phyloP scores from a whole-genome alignment of 2,888 invertebrate genomes.

The Panorpa germanica region DNA sequence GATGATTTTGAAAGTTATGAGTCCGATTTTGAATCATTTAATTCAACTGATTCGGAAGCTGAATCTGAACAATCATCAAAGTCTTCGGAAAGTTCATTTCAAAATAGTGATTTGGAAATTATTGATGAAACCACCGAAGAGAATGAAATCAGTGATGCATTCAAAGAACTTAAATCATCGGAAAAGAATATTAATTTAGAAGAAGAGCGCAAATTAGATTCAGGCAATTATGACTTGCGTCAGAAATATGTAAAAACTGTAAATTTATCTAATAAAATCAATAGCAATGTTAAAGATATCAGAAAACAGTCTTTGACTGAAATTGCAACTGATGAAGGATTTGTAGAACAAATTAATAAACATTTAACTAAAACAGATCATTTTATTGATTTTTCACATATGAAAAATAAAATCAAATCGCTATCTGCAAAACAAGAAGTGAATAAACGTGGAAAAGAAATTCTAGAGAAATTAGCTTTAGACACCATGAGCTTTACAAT shows the following conservation, averaged over 20 bases:
- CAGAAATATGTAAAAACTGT: conserved; percentile 17
- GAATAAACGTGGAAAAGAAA: conserved; percentile 31
- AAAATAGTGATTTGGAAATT: conserved; percentile 6
- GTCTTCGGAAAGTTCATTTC: conserved; percentile 1
- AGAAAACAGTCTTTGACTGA: too few relatives aligned
- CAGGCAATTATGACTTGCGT: conserved; percentile 34
- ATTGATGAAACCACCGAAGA: conserved; percentile 13
- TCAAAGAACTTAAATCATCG: conserved; percentile 21
- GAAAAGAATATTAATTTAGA: too few relatives aligned
- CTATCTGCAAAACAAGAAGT: conserved; percentile 10
- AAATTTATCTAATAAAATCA: conserved; percentile 12
- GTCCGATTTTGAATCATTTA: conserved; percentile 30
- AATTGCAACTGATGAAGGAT: conserved; percentile 29
- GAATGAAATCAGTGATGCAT: conserved; percentile 20
- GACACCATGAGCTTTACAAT: conserved; percentile 42
- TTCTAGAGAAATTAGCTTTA: conserved; percentile 49
- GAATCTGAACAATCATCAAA: conserved; percentile 16
- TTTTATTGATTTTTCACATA: conserved; percentile 22
- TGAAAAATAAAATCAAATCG: conserved; percentile 17
- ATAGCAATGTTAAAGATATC: conserved; percentile 20
- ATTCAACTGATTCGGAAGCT: conserved; percentile 11
- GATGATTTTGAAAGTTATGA: conserved; percentile 37
- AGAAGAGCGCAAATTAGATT: conserved; percentile 34
- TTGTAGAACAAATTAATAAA: conserved; percentile 23
- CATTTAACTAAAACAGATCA: too few relatives aligned